Evolutionary conservation across 2,888 invertebrate species (phyloP).

Genomic region (Plagiodera versicolora): DNA sequence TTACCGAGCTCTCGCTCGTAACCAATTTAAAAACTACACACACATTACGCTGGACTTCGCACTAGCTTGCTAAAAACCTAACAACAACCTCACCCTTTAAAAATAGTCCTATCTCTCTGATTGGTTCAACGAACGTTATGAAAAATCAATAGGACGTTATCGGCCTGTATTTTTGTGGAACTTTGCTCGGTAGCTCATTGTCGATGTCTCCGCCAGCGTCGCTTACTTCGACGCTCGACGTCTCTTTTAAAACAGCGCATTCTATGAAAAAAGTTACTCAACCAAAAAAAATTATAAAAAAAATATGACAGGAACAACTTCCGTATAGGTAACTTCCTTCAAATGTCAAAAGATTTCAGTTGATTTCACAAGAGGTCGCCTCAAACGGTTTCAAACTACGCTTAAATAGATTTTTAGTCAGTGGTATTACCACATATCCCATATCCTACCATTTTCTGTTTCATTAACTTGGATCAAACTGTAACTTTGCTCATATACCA

Average conservation of each 20-base stretch:
- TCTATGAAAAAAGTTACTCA: constrained; percentile 46
- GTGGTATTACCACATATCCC: no score
- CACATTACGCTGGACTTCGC: constrained; percentile 46
- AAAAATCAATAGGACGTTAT: constrained; percentile 69
- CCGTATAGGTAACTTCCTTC: constrained; percentile 3
- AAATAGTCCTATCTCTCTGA: constrained; percentile 58
- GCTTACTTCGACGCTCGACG: constrained; percentile 51
- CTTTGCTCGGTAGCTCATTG: constrained; percentile 51
- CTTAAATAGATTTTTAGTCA: no score
- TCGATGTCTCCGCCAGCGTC: constrained; percentile 54
- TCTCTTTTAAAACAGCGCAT: constrained; percentile 51
- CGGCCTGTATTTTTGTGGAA: constrained; percentile 57
- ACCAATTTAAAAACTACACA: constrained; percentile 40
- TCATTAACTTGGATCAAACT: no score
- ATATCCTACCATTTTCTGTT: no score
- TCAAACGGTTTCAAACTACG: background rate
- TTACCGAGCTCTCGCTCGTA: constrained; percentile 47
- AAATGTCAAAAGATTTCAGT: background rate
- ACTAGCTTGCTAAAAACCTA: constrained; percentile 52
- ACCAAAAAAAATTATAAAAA: constrained; percentile 30
- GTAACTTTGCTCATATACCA: no score
- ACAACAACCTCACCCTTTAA: constrained; percentile 60
- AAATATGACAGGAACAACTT: constrained; percentile 1
- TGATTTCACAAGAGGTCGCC: background rate
- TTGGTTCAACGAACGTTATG: constrained; percentile 61